Base-by-base conservation (phyloP, 2,113 vertebrate species). In the Pseudorhombus dupliciocellatus region DNA sequence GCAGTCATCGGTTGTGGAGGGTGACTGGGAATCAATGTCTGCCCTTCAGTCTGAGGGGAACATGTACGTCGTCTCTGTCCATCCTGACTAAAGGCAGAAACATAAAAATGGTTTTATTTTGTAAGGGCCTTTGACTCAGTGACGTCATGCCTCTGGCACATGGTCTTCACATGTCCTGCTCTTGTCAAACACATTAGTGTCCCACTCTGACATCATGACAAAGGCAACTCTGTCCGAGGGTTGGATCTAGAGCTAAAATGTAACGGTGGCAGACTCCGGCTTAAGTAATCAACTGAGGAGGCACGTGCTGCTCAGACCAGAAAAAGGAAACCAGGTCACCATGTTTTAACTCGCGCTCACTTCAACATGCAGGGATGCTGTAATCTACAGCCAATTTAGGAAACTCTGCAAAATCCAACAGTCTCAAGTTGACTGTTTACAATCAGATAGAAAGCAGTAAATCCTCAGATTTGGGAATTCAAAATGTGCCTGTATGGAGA, bases 251-350 rank as follows among this genome's bases (percentile, higher is more conserved):
- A 62, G 59, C 70, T 7, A 53, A 65, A 55, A 62, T 66, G 46
- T n/a, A 60, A 80, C 46, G 56, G 50, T 80, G 73, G 72, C 75
- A 34, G 65, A 81, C 76, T 59, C 30, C 21, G 53, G 66, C 51
- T 77, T 66, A 75, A 77, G 74, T 81, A 79, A 81, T 90, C 80
- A 69, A 75, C 67, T 11, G 53, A 83, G 53, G 59, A 87, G 78
- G 65, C 89, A 84, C 88, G 80, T 89, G 88, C 73, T 80, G 73
- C 75, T 73, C 64, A 67, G 55, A 83, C 70, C 53, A 59, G 25
- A 20, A 74, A 44, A 63, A 84, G 80, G 69, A 83, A 82, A 79
- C 21, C 73, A 85, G 84, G 77, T 73, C 85, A 82, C 64, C 31
- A 15, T 68, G 57, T 65, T 56, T 90, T 84, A 81, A 76, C 67